A percentile compares a stretch with the other conserved stretches of the same genome.
Conservation (phyloP, 2,888 invertebrate species). For the Acleris sparsana region DNA sequence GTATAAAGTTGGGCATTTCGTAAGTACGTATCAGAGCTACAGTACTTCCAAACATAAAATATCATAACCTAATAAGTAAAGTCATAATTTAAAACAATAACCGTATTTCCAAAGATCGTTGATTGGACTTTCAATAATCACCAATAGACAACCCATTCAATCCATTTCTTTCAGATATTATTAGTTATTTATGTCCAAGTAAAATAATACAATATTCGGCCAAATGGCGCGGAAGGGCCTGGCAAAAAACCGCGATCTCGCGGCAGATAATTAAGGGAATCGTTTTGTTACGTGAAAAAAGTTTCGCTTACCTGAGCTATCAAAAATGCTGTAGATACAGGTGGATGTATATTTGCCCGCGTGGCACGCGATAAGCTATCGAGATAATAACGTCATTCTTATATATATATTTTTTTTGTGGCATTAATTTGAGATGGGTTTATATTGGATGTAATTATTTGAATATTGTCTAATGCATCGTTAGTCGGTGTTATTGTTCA, state of each 20-base stretch:
- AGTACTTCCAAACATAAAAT: too few relatives aligned
- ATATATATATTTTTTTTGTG: too few relatives aligned
- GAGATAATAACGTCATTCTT: too few relatives aligned
- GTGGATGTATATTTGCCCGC: constrained; percentile 42
- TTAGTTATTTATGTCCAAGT: constrained; percentile 30
- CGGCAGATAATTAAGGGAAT: constrained; percentile 80
- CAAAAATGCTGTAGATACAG: constrained; percentile 60
- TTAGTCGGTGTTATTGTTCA: too few relatives aligned
- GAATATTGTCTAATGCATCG: too few relatives aligned
- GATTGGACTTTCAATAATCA: neutral
- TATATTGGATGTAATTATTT: too few relatives aligned
- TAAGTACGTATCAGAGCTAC: too few relatives aligned
- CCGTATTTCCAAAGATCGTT: neutral
- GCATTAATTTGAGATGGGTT: too few relatives aligned
- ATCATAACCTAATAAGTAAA: too few relatives aligned
- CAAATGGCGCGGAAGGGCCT: constrained; percentile 72
- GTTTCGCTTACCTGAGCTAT: constrained; percentile 78
- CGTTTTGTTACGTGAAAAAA: constrained; percentile 69
- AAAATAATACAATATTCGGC: constrained; percentile 51
- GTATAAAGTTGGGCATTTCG: too few relatives aligned
- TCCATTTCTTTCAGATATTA: constrained; percentile 28
- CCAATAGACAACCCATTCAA: constrained; percentile 27
- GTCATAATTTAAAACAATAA: too few relatives aligned
- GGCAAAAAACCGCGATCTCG: constrained; percentile 79
- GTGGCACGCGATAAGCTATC: constrained; percentile 1